Base-by-base conservation (phyloP, 2,888 invertebrate species). In the Hermaeophaga mercurialis region DNA sequence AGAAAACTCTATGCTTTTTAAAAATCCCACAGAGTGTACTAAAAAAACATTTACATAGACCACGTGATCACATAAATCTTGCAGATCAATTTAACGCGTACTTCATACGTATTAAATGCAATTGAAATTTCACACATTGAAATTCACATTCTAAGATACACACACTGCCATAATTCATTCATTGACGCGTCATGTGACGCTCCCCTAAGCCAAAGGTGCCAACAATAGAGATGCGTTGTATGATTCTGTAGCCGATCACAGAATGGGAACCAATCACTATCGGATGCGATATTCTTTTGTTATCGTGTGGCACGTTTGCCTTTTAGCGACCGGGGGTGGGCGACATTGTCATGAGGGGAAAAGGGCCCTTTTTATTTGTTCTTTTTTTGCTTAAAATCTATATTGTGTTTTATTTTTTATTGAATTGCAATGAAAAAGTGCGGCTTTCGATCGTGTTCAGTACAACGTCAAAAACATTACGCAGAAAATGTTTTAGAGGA, bases 221-320 rank as follows among this genome's bases (percentile, higher is more conserved):
- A 66, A 73, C 73, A 74, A 73, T 71, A 69, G 73, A 68, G 71
- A 71, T 72, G 71, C 73, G 72, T 73, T 70, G 71, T 70, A 70
- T 73, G 73, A 75, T 73, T 72, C 72, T 67, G 73, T 67, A 66
- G 72, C 72, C 73, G 73, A 74, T 75, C 71, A 64, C 69, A 54
- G 64, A 61, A 61, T 58, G 60, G 62, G 65, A 67, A 70, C 73
- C 73, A 73, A 73, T 73, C 73, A 71, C 72, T 73, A 72, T 71
- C 67, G 71, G 70, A 62, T 62, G 63, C 67, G 62, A 69, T 68
- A 65, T 59, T 59, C 69, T 68, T 69, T 73, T 73, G 72, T 73
- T 66, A 24, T 52, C 43, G 67, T 66, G 69, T 60, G 59, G 43
- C 65, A 61, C 59, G 52, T 54, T 60, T 54, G 47, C 56, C 53